Base-by-base conservation (phyloP, 37 sponge, comb jelly and placozoan species). In the Tethya wilhelma region DNA sequence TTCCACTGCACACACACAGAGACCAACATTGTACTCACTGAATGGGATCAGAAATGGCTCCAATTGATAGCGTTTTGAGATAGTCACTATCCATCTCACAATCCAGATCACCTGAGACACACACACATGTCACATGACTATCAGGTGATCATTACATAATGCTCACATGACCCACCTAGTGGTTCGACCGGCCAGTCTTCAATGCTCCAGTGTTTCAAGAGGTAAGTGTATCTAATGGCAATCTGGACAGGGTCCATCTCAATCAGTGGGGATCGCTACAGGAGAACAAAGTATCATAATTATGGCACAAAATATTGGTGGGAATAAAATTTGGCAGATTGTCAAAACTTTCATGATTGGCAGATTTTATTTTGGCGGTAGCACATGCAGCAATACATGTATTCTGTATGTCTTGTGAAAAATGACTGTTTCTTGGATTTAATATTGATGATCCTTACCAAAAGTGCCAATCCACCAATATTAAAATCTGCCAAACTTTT, bases 161-260 rank as follows among this genome's bases (percentile, higher is more conserved):
- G 66, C 7, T 30, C 6, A 65, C 31, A 65, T 65, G 37, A 55
- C 71, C 29, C 45, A 85, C 86, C 70, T 2, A 88, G 78, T 25
- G 88, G 83, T 28, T 81, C 78, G 38, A 89, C 82, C 0, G 86
- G 84, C 91, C 94, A 93, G 25, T 89, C 87, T 0, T 81, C 81
- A 22, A 71, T 69, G 72, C 64, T 81, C 91, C 89, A 94, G 56
- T 87, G 84, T 31, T 69, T 80, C 29, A 94, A 53, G 29, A 86
- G 53, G 44, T 94, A 94, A 1, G 91, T 90, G 53, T 86, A 83
- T 41, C 88, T 65, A 14, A 84, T 70, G 3, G 95, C 58, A 17
- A 94, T 70, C 36, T 84, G 70, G n/a, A 90, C 77, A 4, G 89
- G 82, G 19, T 39, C n/a, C n/a, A n/a, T n/a, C n/a, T n/a, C n/a